Base-by-base conservation (phyloP, 2,797 vertebrate genomes). In the Epinephelus malabaricus region DNA sequence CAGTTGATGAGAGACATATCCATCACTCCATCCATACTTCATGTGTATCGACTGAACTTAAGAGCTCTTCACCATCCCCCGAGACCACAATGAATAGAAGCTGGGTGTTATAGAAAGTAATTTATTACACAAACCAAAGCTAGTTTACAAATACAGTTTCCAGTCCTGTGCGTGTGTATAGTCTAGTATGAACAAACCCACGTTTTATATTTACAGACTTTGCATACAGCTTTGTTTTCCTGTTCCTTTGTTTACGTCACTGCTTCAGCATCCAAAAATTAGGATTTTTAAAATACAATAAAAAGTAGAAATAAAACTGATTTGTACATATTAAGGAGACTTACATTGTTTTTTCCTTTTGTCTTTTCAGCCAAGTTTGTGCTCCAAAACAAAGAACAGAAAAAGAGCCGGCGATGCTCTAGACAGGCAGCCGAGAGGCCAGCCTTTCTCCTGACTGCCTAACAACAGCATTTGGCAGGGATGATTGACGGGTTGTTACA, bases 151-250 rank as follows among this genome's bases (percentile, higher is more conserved):
- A 96, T 95, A 94, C 92, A 93, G 89, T 93, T 94, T 95, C 95
- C 94, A 94, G 95, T 96, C 93, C 88, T 94, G 95, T 94, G 93
- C 76, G 76, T 92, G 93, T 94, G 92, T 93, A 84, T 88, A 86
- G 92, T 92, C 91, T 84, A 92, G 85, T 92, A 90, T 91, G 86
- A 93, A 92, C 89, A 93, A 95, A 96, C 93, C 96, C 96, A 96
- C 95, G 94, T 95, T 94, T 95, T 93, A 97, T 97, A 98, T 97
- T 96, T 97, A 97, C 97, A 98, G 94, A 93, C 93, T 86, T 92
- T 94, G 94, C 94, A 94, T 95, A 94, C 93, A 95, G 89, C 94
- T 82, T 92, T 78, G 81, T 92, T 91, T 90, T 88, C 95, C 95
- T 95, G 96, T 96, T 97, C 95, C 95, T 97, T 96, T 95, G 94